Conservation (phyloP, 1,140 invertebrate species). For the Formica selysi region DNA sequence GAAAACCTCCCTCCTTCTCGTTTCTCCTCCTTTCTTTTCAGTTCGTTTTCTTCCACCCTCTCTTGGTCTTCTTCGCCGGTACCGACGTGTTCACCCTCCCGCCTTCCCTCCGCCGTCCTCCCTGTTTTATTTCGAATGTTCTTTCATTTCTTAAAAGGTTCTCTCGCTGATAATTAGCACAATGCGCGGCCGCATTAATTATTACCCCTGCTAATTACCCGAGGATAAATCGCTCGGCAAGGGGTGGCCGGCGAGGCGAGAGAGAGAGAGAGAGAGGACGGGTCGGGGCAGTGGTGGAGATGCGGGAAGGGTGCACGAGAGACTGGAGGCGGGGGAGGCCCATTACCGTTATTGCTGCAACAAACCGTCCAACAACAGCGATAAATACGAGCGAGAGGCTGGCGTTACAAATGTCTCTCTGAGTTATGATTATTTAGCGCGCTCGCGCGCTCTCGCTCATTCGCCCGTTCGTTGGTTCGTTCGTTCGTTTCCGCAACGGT, state of each 20-base stretch:
- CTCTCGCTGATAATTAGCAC: slow-evolving; percentile 86
- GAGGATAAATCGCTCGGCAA: slow-evolving; percentile 85
- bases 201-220: slow-evolving; percentile 86
- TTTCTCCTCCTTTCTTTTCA: not conserved
- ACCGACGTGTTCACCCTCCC: slow-evolving; percentile 17
- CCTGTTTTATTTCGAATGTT: slow-evolving; percentile 87
- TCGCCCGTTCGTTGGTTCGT: slow-evolving; percentile 47
- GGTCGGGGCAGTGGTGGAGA: slow-evolving; percentile 49
- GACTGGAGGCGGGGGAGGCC: slow-evolving; percentile 73
- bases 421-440: slow-evolving; percentile 84
- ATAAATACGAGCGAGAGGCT: slow-evolving; percentile 84
- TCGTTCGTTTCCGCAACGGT: slow-evolving; percentile 66
- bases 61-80: slow-evolving; percentile 21
- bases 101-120: slow-evolving; percentile 17
- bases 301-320: slow-evolving; percentile 33
- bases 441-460: slow-evolving; percentile 47
- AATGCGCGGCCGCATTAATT: slow-evolving; percentile 87
- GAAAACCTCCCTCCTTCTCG: slow-evolving; percentile 44
- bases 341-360: slow-evolving; percentile 87
- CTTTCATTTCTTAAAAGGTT: slow-evolving; percentile 89
- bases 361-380: slow-evolving; percentile 86
- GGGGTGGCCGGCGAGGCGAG: slow-evolving; percentile 70
- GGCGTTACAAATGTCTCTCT: slow-evolving; percentile 84
- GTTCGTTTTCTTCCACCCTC: slow-evolving; percentile 9
- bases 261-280: slow-evolving; percentile 37